Evolutionary conservation across 2,113 vertebrate genomes (phyloP).

Genomic region (Lonchura striata): DNA sequence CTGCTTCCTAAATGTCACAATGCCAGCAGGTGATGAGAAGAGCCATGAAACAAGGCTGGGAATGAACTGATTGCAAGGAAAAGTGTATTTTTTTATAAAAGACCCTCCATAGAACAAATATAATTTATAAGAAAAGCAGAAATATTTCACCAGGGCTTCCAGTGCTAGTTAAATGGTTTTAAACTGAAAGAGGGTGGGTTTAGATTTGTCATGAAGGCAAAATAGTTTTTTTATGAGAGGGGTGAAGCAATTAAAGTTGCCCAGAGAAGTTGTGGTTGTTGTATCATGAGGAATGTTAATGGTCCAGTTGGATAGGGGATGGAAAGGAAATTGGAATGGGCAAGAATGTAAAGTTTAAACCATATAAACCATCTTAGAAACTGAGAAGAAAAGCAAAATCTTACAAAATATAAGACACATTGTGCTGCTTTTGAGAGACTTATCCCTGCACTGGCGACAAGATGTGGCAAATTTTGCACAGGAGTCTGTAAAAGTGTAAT

Average conservation of each 20-base stretch:
- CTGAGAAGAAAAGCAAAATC: background rate
- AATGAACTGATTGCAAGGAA: background rate
- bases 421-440: background rate
- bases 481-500: background rate
- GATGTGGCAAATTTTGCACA: background rate
- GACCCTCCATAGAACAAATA: background rate
- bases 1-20: background rate
- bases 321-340: background rate
- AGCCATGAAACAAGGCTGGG: background rate
- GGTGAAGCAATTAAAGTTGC: background rate
- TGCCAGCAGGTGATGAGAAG: background rate
- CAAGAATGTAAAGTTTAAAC: background rate
- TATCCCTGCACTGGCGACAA: accelerated
- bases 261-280: background rate
- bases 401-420: background rate
- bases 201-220: background rate
- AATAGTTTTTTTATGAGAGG: background rate
- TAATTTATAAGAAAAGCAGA: accelerated
- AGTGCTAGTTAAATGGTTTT: background rate
- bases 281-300: accelerated
- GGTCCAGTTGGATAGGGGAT: background rate
- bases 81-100: background rate
- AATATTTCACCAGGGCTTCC: background rate
- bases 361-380: background rate
- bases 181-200: background rate